These are phyloP conservation scores for Volucella inanis DNA, from an alignment of 2,888 invertebrate species.

Conservation along the genomic window DNA sequence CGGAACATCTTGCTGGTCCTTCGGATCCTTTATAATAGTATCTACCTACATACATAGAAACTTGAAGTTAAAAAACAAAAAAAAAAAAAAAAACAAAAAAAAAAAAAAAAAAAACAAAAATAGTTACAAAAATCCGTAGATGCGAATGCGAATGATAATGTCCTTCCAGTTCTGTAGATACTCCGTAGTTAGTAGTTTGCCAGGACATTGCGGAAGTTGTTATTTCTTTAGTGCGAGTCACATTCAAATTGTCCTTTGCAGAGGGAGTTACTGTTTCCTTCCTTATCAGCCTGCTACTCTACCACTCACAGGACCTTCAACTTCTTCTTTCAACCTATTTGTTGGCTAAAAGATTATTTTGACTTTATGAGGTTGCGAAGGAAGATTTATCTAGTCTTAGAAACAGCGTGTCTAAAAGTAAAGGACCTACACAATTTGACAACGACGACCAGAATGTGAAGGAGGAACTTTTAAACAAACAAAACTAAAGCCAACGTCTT, in stretches of 20 bases:
- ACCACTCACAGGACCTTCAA: not conserved
- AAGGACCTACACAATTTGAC: conserved; percentile 57
- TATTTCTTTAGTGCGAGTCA: conserved; percentile 48
- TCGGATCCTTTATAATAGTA: conserved; percentile 1
- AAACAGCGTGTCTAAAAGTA: conserved; percentile 7
- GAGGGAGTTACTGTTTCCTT: conserved; percentile 42
- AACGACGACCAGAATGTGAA: conserved; percentile 2
- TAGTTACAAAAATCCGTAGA: conserved; percentile 61
- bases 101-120: conserved; percentile 28
- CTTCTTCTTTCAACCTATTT: not conserved
- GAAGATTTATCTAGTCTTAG: conserved; percentile 49
- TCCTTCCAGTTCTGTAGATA: conserved; percentile 37
- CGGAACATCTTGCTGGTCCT: conserved; percentile 41
- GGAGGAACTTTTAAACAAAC: conserved; percentile 54
- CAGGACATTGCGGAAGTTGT: conserved; percentile 67
- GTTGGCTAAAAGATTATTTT: conserved; percentile 70
- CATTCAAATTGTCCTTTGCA: conserved; percentile 46
- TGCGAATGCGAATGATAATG: conserved; percentile 68
- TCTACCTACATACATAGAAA: not conserved
- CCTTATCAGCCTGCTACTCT: conserved; percentile 61
- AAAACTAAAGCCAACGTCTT: conserved; percentile 46
- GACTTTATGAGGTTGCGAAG: conserved; percentile 58
- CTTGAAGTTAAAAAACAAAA: conserved; percentile 38
- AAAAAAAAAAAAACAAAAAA: conserved; percentile 30
- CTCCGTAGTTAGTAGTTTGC: conserved; percentile 55